Conservation (phyloP, 2,797 vertebrate genomes). For the Australoheros facetus region DNA sequence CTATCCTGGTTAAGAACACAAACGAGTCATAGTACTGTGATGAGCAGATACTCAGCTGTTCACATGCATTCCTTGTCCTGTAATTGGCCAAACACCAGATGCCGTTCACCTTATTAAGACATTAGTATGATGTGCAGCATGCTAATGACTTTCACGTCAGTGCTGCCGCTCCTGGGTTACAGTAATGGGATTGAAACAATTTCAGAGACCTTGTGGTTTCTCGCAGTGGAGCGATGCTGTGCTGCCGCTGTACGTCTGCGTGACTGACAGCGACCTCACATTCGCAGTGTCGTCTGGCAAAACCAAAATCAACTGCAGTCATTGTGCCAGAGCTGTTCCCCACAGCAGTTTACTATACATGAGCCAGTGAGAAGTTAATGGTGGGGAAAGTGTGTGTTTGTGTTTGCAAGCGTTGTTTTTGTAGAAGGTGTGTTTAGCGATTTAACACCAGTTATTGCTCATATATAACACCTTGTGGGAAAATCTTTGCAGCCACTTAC, state of each 20-base stretch:
- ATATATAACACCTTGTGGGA: conserved; percentile 4
- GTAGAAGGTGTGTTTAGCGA: background rate
- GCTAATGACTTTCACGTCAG: conserved; percentile 32
- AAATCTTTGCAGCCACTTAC: conserved; percentile 23
- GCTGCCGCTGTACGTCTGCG: conserved; percentile 7
- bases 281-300: conserved; percentile 7
- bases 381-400: conserved; percentile 21
- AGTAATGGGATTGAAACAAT: conserved; percentile 21
- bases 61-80: background rate
- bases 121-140: background rate
- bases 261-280: conserved; percentile 25
- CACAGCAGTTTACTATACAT: background rate
- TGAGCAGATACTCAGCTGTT: conserved; percentile 19
- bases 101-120: conserved; percentile 19
- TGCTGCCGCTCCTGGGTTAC: conserved; percentile 30
- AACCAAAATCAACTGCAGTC: conserved; percentile 11
- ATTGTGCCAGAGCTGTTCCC: background rate
- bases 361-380: conserved; percentile 8
- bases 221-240: background rate
- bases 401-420: background rate
- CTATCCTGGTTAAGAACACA: background rate
- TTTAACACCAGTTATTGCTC: conserved; percentile 9
- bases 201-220: conserved; percentile 53
- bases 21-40: background rate
- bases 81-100: conserved; percentile 3